Percentiles rank a stretch among this genome's conserved stretches.
Conservation (phyloP, 2,888 invertebrate genomes). For the Rosalia funebris region DNA sequence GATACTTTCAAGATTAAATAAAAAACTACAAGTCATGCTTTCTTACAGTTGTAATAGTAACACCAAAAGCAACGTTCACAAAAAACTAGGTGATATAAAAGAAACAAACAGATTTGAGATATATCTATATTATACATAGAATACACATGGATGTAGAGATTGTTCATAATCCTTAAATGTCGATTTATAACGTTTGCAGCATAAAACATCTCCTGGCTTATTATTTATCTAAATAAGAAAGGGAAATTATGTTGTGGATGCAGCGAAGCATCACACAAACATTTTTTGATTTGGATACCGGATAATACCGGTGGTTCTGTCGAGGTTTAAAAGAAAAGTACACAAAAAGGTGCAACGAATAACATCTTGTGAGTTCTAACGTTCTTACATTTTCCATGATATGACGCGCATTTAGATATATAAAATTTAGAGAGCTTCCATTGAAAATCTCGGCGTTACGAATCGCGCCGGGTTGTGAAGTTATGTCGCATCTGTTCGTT, state of each 20-base stretch:
- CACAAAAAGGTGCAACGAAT: slow-evolving; percentile 19
- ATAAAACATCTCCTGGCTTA: background rate
- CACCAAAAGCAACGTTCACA: too few species aligned
- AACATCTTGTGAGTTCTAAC: slow-evolving; percentile 41
- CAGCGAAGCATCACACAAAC: background rate
- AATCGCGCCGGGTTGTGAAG: slow-evolving; percentile 51
- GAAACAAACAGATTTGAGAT: too few species aligned
- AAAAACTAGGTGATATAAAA: too few species aligned
- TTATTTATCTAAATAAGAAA: background rate
- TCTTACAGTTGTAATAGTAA: too few species aligned
- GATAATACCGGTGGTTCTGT: background rate
- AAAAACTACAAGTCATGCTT: too few species aligned
- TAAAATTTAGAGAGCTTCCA: slow-evolving; percentile 42
- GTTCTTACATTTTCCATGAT: slow-evolving; percentile 25
- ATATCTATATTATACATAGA: too few species aligned
- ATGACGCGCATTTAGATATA: slow-evolving; percentile 49
- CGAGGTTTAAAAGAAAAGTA: slow-evolving; percentile 1
- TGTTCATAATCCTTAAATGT: background rate
- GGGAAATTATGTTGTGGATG: background rate
- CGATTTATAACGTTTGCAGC: background rate
- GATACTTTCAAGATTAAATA: too few species aligned
- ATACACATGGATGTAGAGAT: too few species aligned
- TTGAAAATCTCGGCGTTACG: slow-evolving; percentile 56
- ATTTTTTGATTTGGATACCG: slow-evolving; percentile 1
- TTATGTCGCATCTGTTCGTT: slow-evolving; percentile 49